These are phyloP conservation scores for Umimayanthus kanabou DNA, from an alignment of 92 coral and sea anemone genomes.

Conservation along the genomic window DNA sequence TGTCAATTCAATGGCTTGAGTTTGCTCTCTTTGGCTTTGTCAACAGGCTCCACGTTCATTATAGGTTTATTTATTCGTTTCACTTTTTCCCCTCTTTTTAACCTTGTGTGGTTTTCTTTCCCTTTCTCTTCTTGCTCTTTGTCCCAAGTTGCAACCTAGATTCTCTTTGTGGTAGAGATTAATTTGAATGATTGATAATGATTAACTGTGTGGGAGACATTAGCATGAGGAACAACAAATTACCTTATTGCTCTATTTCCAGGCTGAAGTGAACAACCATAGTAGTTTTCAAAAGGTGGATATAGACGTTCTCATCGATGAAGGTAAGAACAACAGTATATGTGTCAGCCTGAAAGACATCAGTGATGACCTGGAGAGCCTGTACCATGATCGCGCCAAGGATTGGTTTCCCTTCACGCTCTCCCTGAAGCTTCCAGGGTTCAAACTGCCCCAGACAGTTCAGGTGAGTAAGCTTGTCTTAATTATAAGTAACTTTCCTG, in stretches of 20 bases:
- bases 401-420: slow-evolving; percentile 86
- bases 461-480: slow-evolving; percentile 59
- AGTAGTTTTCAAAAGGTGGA: slow-evolving; percentile 59
- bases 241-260: not conserved
- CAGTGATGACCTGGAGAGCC: slow-evolving; percentile 75
- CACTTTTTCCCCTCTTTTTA: too few species aligned
- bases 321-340: slow-evolving; percentile 57
- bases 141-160: not conserved
- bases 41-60: too few species aligned
- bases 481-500: not conserved
- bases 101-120: not conserved
- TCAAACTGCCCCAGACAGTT: slow-evolving; percentile 70
- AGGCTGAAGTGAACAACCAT: slow-evolving; percentile 60
- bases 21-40: too few species aligned
- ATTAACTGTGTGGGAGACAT: too few species aligned
- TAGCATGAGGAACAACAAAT: not conserved
- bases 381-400: slow-evolving; percentile 71
- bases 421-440: slow-evolving; percentile 71
- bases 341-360: slow-evolving; percentile 48
- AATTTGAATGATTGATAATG: too few species aligned
- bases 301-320: slow-evolving; percentile 63
- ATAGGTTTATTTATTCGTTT: too few species aligned
- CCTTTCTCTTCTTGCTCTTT: not conserved
- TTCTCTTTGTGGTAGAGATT: not conserved
- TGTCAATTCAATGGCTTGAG: too few species aligned